Percentiles rank a stretch among this genome's conserved stretches.
Conservation (phyloP, 2,888 invertebrate genomes). For the Lutraria lutraria region DNA sequence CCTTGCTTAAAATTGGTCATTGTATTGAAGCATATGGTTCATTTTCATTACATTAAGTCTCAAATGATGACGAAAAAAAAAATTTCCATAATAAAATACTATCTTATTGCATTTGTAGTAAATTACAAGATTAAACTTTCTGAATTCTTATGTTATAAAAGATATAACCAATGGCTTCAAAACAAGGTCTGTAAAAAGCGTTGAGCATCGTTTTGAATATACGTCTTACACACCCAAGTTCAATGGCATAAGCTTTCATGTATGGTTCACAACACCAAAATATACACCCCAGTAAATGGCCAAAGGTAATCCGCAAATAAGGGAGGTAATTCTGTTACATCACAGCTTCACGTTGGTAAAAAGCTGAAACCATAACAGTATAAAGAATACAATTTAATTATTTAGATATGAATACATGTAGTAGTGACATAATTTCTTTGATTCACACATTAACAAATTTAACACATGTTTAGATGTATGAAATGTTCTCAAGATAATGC, state of each 20-base stretch:
- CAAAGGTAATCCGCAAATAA: constrained; percentile 76
- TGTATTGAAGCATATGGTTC: neutral
- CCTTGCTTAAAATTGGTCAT: neutral
- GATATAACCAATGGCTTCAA: constrained; percentile 69
- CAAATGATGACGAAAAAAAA: too few relatives aligned
- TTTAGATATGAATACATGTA: neutral
- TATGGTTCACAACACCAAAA: constrained; percentile 80
- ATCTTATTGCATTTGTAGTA: neutral
- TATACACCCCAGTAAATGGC: constrained; percentile 77
- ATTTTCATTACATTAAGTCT: neutral
- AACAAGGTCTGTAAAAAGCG: constrained; percentile 73
- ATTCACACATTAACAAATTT: neutral
- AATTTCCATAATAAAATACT: neutral
- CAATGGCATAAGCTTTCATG: constrained; percentile 72
- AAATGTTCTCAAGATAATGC: too few relatives aligned
- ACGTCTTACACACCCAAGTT: constrained; percentile 66
- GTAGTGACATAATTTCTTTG: neutral
- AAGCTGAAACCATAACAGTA: constrained; percentile 62
- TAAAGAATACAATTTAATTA: neutral
- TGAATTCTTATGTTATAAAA: constrained; percentile 73
- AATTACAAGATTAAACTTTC: constrained; percentile 21
- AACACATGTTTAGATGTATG: too few relatives aligned
- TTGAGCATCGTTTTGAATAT: constrained; percentile 68
- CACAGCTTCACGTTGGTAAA: constrained; percentile 76
- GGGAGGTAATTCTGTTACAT: constrained; percentile 76